Evolutionary conservation across 2,888 invertebrate species (phyloP).

Genomic region (Heteromyza rotundicornis): DNA sequence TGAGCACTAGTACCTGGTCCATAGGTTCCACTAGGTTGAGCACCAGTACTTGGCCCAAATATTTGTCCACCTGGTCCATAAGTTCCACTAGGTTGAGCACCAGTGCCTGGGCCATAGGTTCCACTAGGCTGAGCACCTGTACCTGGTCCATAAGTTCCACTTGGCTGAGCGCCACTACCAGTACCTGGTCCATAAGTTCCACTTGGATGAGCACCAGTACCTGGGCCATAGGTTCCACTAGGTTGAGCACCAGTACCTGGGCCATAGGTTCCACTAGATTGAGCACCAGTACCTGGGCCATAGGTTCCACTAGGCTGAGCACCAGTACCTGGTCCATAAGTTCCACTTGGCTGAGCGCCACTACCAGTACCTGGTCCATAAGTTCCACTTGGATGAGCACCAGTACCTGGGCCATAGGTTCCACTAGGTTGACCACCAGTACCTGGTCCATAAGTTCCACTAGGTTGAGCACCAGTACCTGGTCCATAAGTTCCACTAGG

Average conservation of each 20-base stretch:
- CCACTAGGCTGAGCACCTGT: constrained; percentile 13
- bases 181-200: background rate
- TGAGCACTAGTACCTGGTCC: constrained; percentile 16
- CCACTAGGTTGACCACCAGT: background rate
- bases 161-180: constrained; percentile 20
- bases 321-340: constrained; percentile 11
- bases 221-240: constrained; percentile 13
- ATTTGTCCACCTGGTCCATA: constrained; percentile 9
- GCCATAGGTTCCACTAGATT: constrained; percentile 18
- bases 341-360: constrained; percentile 4
- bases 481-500: constrained; percentile 18
- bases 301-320: background rate
- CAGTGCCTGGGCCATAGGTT: constrained; percentile 16
- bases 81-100: background rate
- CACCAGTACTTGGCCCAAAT: constrained; percentile 10
- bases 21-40: constrained; percentile 15
- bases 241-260: constrained; percentile 19
- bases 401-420: constrained; percentile 9
- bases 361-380: constrained; percentile 12
- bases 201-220: background rate
- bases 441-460: constrained; percentile 12
- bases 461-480: constrained; percentile 19
- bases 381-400: constrained; percentile 14
- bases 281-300: constrained; percentile 18
- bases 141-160: constrained; percentile 13